A percentile compares a stretch with the other conserved stretches of the same genome.
These are phyloP conservation scores for Sisor rabdophorus DNA, from an alignment of 2,113 vertebrate genomes.

Conservation along the genomic window DNA sequence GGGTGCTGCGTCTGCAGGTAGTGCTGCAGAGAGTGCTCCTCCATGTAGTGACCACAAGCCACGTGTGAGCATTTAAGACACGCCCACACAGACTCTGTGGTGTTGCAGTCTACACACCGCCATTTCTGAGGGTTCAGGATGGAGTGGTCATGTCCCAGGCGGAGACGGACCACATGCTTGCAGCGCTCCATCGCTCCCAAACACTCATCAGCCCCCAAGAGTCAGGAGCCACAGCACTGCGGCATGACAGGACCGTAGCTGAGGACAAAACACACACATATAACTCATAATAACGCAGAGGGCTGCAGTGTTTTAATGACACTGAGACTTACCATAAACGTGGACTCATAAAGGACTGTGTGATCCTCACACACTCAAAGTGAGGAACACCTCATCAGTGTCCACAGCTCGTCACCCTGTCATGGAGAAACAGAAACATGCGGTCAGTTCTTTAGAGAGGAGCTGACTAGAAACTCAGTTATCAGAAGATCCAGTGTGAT, in stretches of 20 bases:
- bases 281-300: not conserved
- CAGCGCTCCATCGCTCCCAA: conserved; percentile 88
- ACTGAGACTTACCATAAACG: conserved; percentile 28
- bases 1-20: conserved; percentile 87
- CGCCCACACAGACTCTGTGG: conserved; percentile 92
- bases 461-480: not conserved
- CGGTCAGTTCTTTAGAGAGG: not conserved
- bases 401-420: not conserved
- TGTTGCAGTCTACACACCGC: conserved; percentile 87
- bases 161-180: conserved; percentile 95
- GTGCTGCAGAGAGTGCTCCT: conserved; percentile 90
- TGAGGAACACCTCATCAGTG: not conserved
- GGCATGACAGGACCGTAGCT: conserved; percentile 62
- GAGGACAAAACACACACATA: not conserved
- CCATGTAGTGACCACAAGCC: conserved; percentile 90
- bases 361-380: conserved; percentile 22
- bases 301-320: no score
- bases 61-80: conserved; percentile 98
- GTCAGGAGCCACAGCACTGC: conserved; percentile 65
- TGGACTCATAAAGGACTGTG: conserved; percentile 7
- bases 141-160: conserved; percentile 94
- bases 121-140: conserved; percentile 98
- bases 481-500: not conserved
- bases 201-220: conserved; percentile 68
- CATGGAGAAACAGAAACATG: not conserved